These are phyloP conservation scores for Galaxea fascicularis DNA, from an alignment of 92 coral and sea anemone species.

Conservation along the genomic window DNA sequence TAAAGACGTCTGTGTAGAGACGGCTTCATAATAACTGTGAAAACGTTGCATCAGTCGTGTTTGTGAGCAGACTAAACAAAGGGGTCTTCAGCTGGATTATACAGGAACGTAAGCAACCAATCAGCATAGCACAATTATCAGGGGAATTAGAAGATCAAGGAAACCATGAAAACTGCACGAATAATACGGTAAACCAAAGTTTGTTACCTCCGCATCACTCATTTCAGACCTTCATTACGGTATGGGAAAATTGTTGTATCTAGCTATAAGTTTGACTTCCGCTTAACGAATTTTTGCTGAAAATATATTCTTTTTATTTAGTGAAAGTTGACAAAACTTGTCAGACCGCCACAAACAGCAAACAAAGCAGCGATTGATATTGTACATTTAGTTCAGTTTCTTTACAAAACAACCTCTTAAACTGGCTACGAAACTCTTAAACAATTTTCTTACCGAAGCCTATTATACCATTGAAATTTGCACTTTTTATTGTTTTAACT, in stretches of 20 bases:
- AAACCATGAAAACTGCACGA: conserved; percentile 28
- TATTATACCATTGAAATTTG: neutral
- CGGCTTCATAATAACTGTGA: neutral
- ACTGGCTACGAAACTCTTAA: neutral
- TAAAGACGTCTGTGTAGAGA: neutral
- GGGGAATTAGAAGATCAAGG: conserved; percentile 40
- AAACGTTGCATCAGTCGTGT: conserved; percentile 6
- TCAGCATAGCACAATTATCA: conserved; percentile 33
- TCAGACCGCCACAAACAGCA: neutral
- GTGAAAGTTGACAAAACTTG: too few species aligned
- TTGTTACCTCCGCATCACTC: neutral
- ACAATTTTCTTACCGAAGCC: neutral
- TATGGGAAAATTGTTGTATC: neutral
- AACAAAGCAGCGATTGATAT: neutral
- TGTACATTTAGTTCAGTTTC: conserved; percentile 11
- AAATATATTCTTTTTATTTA: too few species aligned
- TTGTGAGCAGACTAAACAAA: conserved; percentile 4
- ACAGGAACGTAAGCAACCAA: conserved; percentile 27
- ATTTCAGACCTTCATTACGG: conserved; percentile 7
- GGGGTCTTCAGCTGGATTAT: neutral
- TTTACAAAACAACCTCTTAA: neutral
- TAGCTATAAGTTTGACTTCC: neutral
- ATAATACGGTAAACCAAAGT: neutral
- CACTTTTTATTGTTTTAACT: neutral
- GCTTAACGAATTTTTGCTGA: neutral